Evolutionary conservation across 2,888 invertebrate species (phyloP).

Genomic region (Charanyca ferruginea): DNA sequence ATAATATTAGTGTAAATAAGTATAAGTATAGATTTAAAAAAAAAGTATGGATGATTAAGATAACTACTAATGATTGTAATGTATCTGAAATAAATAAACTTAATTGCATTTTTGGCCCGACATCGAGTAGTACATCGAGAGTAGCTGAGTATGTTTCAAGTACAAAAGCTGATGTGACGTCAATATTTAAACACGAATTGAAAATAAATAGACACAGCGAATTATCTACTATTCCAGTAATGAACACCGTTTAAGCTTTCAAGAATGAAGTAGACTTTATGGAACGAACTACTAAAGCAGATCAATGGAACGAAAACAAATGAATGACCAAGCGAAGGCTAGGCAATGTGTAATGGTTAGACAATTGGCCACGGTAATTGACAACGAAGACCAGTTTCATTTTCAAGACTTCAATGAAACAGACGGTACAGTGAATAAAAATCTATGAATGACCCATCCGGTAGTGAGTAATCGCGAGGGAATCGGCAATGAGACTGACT

Average conservation of each 20-base stretch:
- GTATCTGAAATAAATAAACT: too few relatives aligned
- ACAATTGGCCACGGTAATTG: slow-evolving; percentile 26
- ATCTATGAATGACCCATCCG: slow-evolving; percentile 67
- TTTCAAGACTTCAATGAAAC: slow-evolving; percentile 48
- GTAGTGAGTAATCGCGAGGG: slow-evolving; percentile 77
- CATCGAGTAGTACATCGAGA: too few relatives aligned
- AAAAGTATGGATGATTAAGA: too few relatives aligned
- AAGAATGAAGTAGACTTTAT: slow-evolving; percentile 26
- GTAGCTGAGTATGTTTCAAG: too few relatives aligned
- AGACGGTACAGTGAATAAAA: slow-evolving; percentile 53
- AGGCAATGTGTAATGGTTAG: slow-evolving; percentile 45
- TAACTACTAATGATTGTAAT: too few relatives aligned
- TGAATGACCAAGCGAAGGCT: slow-evolving; percentile 41
- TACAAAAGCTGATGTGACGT: not conserved
- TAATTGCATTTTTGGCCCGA: too few relatives aligned
- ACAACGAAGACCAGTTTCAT: slow-evolving; percentile 36
- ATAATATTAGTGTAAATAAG: too few relatives aligned
- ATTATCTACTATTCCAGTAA: slow-evolving; percentile 11
- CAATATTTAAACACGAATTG: slow-evolving; percentile 1
- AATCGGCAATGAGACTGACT: slow-evolving; percentile 76
- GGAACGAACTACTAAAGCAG: slow-evolving; percentile 33
- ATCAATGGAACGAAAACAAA: slow-evolving; percentile 53
- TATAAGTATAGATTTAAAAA: too few relatives aligned
- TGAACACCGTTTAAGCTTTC: slow-evolving; percentile 25
- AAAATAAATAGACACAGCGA: slow-evolving; percentile 11